Conservation (phyloP, 2,113 vertebrate species). For the Crotalus viridis region DNA sequence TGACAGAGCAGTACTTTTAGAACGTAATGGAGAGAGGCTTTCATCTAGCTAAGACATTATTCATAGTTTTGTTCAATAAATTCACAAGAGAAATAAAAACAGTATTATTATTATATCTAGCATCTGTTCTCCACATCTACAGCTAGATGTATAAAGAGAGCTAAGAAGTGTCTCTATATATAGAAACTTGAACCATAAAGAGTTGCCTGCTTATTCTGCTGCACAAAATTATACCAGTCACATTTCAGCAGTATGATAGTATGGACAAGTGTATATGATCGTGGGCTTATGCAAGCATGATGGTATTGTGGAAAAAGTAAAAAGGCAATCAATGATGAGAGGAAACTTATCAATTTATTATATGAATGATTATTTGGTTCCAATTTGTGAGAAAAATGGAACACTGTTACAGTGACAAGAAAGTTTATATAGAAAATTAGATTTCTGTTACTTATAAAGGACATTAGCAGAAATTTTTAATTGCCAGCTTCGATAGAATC, state of each 20-base stretch:
- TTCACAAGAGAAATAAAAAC: constrained; percentile 11
- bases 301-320: background rate
- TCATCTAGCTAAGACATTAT: background rate
- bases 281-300: background rate
- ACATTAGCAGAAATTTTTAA: background rate
- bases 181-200: background rate
- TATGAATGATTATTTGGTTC: background rate
- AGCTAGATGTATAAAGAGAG: background rate
- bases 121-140: background rate
- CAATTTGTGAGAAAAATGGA: background rate
- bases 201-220: background rate
- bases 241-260: background rate
- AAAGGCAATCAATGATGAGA: background rate
- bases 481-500: background rate
- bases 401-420: background rate
- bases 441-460: background rate
- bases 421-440: background rate
- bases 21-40: background rate
- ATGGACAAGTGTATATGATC: background rate
- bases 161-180: background rate
- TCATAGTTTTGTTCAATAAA: background rate
- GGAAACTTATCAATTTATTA: background rate
- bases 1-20: background rate
- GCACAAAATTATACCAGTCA: background rate
- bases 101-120: constrained; percentile 1